Evolutionary conservation across 2,113 vertebrate genomes (phyloP), one percentile per base, ranked within the genome.

Genomic region (Glaucidium brasilianum): DNA sequence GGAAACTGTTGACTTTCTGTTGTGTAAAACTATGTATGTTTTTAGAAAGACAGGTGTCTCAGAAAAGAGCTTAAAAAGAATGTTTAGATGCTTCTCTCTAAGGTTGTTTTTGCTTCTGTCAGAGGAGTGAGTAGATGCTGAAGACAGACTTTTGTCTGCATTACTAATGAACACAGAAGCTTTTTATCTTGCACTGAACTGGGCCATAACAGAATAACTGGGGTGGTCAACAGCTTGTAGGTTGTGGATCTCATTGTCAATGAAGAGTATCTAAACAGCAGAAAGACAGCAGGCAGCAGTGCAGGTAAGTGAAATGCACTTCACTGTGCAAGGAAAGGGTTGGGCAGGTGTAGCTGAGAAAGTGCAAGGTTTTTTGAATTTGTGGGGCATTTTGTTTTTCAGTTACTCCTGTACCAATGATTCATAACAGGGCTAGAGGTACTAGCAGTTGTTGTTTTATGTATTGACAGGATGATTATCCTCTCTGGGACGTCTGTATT

Each of bases 401-500:
- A 37, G 11, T 76, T 90, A 3, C 8, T 63, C 10, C 1, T 23
- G 17, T 81, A 27, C 19, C 32, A 59, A 4, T 50, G 37, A 35
- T 63, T 45, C 0, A 0, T 81, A 63, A 37, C 15, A 52, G n/a
- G 49, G 14, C 35, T 75, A 52, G 39, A 59, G 25, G 17, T 73
- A 23, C 10, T 56, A 50, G 23, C 4, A 45, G 0, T 26, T 58
- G 27, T 82, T 20, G 10, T 53, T 58, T 3, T 39, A 4, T 39
- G 5, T 56, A 2, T 11, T 64, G 45, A 15, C 25, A 30, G 52
- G 21, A 27, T 62, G 22, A 35, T n/a, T 53, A 16, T 75, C 27
- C 43, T 60, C 23, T 37, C 37, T 60, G 27, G 45, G 12, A 49
- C 43, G 43, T 26, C 27, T 52, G 39, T 45, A 53, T 66, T 90